Evolutionary conservation across 1,140 invertebrate genomes (phyloP).

Genomic region (Drosophila lowei): DNA sequence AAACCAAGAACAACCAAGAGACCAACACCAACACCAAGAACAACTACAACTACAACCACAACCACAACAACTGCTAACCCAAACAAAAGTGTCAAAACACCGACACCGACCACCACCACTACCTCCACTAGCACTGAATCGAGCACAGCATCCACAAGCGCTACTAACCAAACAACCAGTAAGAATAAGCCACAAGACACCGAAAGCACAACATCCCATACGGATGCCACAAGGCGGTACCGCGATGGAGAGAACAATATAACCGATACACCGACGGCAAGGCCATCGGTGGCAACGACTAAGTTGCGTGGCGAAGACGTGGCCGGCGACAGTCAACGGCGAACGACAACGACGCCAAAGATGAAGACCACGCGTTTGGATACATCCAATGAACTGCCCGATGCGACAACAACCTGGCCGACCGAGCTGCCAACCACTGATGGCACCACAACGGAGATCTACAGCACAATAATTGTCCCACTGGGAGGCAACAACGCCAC

Average conservation of each 20-base stretch:
- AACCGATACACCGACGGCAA: slow-evolving; percentile 66
- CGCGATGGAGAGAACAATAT: slow-evolving; percentile 82
- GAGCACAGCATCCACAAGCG: slow-evolving; percentile 61
- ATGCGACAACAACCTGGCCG: slow-evolving; percentile 60
- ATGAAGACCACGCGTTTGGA: slow-evolving; percentile 79
- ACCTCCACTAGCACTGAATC: slow-evolving; percentile 61
- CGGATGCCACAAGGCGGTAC: slow-evolving; percentile 72
- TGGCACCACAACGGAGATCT: slow-evolving; percentile 64
- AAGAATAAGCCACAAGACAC: slow-evolving; percentile 42
- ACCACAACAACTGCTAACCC: slow-evolving; percentile 46
- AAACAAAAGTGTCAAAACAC: slow-evolving; percentile 37
- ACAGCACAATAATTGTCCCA: slow-evolving; percentile 53
- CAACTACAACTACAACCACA: slow-evolving; percentile 60
- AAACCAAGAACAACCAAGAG: slow-evolving; percentile 49
- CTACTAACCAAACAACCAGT: slow-evolving; percentile 72
- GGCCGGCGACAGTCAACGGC: slow-evolving; percentile 48
- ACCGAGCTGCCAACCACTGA: slow-evolving; percentile 81
- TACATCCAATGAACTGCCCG: slow-evolving; percentile 71
- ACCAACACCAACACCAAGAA: slow-evolving; percentile 27
- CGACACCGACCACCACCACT: slow-evolving; percentile 40
- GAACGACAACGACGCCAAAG: slow-evolving; percentile 72
- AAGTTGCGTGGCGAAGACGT: slow-evolving; percentile 57
- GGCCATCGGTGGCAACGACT: slow-evolving; percentile 56
- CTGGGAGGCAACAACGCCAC: slow-evolving; percentile 2
- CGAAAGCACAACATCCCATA: slow-evolving; percentile 68